These are phyloP conservation scores for Pardosa pseudoannulata DNA, from an alignment of 2,888 invertebrate species.

Conservation along the genomic window DNA sequence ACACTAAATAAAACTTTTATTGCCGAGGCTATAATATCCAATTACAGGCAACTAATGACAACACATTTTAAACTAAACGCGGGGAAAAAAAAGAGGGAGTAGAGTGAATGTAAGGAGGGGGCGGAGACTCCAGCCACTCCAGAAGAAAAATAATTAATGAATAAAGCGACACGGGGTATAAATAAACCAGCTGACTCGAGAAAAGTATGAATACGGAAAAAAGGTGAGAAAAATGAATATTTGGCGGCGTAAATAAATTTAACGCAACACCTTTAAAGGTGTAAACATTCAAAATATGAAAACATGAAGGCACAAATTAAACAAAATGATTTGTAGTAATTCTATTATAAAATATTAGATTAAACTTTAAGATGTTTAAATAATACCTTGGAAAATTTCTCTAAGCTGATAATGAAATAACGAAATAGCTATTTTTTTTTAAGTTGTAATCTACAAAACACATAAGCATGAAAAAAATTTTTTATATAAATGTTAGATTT, in stretches of 20 bases:
- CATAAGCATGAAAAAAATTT: too few species aligned
- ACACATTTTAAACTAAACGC: constrained; percentile 5
- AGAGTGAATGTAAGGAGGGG: background rate
- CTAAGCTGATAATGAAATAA: too few species aligned
- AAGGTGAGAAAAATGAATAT: background rate
- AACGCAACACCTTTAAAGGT: background rate
- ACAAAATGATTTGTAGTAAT: too few species aligned
- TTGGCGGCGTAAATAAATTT: background rate
- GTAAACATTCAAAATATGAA: too few species aligned
- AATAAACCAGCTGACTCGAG: constrained; percentile 25
- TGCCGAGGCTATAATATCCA: constrained; percentile 35
- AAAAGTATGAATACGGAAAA: background rate
- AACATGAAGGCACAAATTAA: too few species aligned
- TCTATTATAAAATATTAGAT: too few species aligned
- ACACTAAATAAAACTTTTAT: constrained; percentile 27
- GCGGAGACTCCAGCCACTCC: background rate
- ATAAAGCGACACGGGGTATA: constrained; percentile 3
- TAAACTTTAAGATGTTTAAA: too few species aligned
- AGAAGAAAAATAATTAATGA: constrained; percentile 41
- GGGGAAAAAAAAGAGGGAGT: background rate
- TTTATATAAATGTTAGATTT: too few species aligned
- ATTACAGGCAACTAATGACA: constrained; percentile 23
- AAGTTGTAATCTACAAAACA: too few species aligned
- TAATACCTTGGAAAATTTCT: too few species aligned
- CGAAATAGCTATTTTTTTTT: too few species aligned